Conservation (phyloP, 2,797 vertebrate genomes). For the Gambusia yucatana region DNA sequence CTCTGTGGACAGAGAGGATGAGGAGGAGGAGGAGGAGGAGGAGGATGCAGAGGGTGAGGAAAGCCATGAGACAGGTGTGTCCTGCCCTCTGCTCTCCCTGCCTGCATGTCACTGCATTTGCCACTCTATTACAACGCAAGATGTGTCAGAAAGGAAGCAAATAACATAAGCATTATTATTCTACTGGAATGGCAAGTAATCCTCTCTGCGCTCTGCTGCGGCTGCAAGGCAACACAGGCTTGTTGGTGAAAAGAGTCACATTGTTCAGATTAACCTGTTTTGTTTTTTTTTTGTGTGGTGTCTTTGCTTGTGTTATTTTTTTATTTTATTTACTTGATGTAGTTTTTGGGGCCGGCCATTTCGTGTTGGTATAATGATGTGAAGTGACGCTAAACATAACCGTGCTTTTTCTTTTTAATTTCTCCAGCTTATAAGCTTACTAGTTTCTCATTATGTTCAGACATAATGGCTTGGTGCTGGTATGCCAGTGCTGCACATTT, state of each 20-base stretch:
- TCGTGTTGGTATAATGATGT: constrained; percentile 68
- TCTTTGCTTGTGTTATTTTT: constrained; percentile 56
- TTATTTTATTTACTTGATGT: constrained; percentile 60
- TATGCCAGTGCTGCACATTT: constrained; percentile 87
- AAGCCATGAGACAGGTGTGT: constrained; percentile 92
- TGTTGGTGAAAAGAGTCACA: constrained; percentile 81
- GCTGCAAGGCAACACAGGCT: constrained; percentile 88
- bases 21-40: constrained; percentile 75
- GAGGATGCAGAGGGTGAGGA: constrained; percentile 82
- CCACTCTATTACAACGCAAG: constrained; percentile 56
- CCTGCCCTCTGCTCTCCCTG: constrained; percentile 81
- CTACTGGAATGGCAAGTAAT: constrained; percentile 77
- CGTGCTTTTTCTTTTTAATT: constrained; percentile 61
- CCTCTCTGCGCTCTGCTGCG: constrained; percentile 76
- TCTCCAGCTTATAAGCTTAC: constrained; percentile 60
- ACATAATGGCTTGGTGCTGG: constrained; percentile 67
- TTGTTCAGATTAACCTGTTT: constrained; percentile 65
- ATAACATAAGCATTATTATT: constrained; percentile 55
- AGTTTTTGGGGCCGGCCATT: constrained; percentile 65
- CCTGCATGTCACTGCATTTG: constrained; percentile 87
- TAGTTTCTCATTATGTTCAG: constrained; percentile 58
- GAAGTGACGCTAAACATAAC: constrained; percentile 66
- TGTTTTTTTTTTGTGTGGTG: constrained; percentile 45
- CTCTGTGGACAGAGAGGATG: constrained; percentile 81
- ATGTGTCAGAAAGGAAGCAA: constrained; percentile 55